Evolutionary conservation across 1,140 invertebrate genomes (phyloP).

Genomic region (Lucilia sericata): DNA sequence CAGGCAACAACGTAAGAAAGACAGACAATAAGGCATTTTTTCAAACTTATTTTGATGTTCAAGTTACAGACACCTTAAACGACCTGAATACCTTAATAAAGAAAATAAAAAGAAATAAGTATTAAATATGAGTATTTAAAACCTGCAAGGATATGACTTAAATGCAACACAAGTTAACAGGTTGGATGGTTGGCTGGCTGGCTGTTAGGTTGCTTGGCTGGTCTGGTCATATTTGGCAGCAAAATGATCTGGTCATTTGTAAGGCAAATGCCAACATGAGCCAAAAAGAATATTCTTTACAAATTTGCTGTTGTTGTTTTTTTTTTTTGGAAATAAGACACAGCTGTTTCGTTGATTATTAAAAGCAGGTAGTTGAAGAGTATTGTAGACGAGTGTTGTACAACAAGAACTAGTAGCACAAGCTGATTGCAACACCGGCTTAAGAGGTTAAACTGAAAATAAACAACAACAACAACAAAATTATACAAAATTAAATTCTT

Average conservation of each 20-base stretch:
- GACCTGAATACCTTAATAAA: conserved; percentile 9
- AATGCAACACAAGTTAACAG: conserved; percentile 1
- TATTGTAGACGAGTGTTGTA: not conserved
- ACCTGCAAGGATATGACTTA: conserved; percentile 19
- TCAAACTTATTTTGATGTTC: not conserved
- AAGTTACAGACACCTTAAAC: conserved; percentile 19
- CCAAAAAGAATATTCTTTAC: not conserved
- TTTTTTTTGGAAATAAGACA: conserved; percentile 1
- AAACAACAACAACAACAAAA: not conserved
- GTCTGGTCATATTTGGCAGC: no score
- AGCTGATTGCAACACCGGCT: conserved; percentile 20
- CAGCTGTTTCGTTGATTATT: conserved; percentile 17
- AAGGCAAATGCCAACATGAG: not conserved
- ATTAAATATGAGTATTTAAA: not conserved
- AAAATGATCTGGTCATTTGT: conserved; percentile 22
- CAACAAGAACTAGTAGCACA: conserved; percentile 26
- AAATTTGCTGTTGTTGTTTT: not conserved
- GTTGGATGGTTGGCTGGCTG: not conserved
- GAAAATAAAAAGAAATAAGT: no score
- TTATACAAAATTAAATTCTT: conserved; percentile 14
- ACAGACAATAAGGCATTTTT: not conserved
- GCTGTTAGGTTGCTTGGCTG: no score
- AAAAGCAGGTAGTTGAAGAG: not conserved
- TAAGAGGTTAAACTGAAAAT: not conserved
- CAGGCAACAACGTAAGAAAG: no score